phyloP scores from a whole-genome alignment of 2,888 invertebrate species.

The Deladenus siricidicola region DNA sequence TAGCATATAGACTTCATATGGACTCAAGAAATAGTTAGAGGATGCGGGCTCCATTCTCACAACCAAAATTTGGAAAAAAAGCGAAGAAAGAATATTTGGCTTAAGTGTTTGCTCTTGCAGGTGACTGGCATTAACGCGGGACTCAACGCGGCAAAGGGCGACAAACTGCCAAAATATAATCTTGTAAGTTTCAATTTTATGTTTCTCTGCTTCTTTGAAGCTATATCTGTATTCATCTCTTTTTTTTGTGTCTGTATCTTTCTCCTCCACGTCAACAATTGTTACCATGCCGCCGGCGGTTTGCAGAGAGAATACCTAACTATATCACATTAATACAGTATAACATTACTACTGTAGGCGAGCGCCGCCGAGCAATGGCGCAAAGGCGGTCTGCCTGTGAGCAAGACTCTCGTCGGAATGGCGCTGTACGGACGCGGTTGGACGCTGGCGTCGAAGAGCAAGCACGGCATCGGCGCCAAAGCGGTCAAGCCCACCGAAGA shows the following conservation, averaged over 20 bases:
- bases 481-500: too few relatives aligned
- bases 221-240: not conserved
- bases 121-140: conserved; percentile 20
- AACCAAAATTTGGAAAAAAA: too few relatives aligned
- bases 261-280: not conserved
- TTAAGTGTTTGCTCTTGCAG: too few relatives aligned
- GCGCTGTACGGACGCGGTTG: conserved; percentile 40
- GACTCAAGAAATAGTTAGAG: too few relatives aligned
- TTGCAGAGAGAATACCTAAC: conserved; percentile 18
- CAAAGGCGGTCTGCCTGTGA: conserved; percentile 34
- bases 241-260: too few relatives aligned
- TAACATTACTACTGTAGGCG: conserved; percentile 19
- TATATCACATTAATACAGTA: not conserved
- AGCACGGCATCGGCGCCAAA: conserved; percentile 64
- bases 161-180: too few relatives aligned
- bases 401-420: conserved; percentile 37
- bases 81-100: too few relatives aligned
- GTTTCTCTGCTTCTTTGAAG: not conserved
- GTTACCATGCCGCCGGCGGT: conserved; percentile 1
- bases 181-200: too few relatives aligned
- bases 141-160: not conserved
- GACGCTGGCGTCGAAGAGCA: conserved; percentile 21
- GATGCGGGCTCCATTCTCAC: too few relatives aligned
- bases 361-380: conserved; percentile 38
- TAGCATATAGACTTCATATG: too few relatives aligned